Evolutionary conservation across 2,797 vertebrate species (phyloP).

Genomic region (Eleutherodactylus coqui): DNA sequence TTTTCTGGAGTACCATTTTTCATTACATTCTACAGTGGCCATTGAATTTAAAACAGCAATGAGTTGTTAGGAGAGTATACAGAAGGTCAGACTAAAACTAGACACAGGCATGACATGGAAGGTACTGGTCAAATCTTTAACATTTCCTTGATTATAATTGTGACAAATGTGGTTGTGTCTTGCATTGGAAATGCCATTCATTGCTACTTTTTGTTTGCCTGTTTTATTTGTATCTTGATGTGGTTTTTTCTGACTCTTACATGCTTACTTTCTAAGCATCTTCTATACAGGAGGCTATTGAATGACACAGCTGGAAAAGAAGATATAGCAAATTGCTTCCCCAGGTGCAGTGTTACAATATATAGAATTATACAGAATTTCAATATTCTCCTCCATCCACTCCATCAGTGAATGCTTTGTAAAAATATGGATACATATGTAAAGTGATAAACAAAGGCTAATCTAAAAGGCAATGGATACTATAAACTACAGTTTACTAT

Average conservation of each 20-base stretch:
- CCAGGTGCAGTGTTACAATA: neutral
- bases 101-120: neutral
- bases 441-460: neutral
- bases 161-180: neutral
- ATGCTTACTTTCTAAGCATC: neutral
- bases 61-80: neutral
- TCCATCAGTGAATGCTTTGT: neutral
- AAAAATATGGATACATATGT: neutral
- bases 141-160: slow-evolving; percentile 1
- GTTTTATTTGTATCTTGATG: neutral
- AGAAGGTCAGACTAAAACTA: neutral
- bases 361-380: slow-evolving; percentile 30
- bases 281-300: neutral
- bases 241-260: neutral
- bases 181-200: neutral
- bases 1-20: neutral
- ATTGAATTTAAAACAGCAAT: neutral
- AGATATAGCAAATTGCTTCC: neutral
- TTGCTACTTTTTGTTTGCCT: neutral
- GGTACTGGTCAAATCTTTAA: neutral
- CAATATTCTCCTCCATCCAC: neutral
- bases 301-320: slow-evolving; percentile 23
- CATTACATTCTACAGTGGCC: neutral
- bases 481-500: neutral
- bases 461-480: neutral